Evolutionary conservation across 2,113 vertebrate genomes (phyloP).

Genomic region (Corvus cornix): DNA sequence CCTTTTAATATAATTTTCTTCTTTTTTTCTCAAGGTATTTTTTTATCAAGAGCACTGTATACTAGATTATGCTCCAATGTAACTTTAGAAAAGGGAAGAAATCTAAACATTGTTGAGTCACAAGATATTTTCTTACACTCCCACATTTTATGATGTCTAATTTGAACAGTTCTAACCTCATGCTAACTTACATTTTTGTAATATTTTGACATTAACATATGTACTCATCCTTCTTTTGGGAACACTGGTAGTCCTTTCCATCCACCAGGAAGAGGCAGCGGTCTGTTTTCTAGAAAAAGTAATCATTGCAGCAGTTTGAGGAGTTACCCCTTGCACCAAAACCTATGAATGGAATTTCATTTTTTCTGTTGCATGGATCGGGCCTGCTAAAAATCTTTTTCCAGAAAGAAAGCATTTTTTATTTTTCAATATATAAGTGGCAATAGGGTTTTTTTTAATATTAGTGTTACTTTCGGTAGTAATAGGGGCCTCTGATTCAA

Average conservation of each 20-base stretch:
- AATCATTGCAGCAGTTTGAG: neutral
- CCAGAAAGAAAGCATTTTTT: neutral
- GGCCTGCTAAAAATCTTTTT: neutral
- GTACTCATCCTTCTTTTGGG: neutral
- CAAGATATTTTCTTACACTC: neutral
- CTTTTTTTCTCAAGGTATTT: neutral
- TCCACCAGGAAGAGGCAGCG: neutral
- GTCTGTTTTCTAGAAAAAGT: neutral
- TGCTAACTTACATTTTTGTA: neutral
- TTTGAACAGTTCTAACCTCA: neutral
- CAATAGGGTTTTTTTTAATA: neutral
- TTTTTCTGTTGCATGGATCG: neutral
- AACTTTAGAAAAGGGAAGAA: neutral
- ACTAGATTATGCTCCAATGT: neutral
- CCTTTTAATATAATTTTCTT: neutral
- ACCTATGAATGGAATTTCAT: neutral
- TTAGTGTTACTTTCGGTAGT: neutral
- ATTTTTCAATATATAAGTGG: neutral
- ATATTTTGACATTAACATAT: neutral
- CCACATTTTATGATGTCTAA: neutral
- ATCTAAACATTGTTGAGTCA: neutral
- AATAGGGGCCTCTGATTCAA: rapidly evolving
- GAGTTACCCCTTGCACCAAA: neutral
- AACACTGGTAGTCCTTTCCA: neutral
- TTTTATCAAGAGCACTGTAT: rapidly evolving